Percentiles rank a stretch among this genome's conserved stretches.
Conservation (phyloP, 2,113 vertebrate genomes). For the Eupsittula cactorum region DNA sequence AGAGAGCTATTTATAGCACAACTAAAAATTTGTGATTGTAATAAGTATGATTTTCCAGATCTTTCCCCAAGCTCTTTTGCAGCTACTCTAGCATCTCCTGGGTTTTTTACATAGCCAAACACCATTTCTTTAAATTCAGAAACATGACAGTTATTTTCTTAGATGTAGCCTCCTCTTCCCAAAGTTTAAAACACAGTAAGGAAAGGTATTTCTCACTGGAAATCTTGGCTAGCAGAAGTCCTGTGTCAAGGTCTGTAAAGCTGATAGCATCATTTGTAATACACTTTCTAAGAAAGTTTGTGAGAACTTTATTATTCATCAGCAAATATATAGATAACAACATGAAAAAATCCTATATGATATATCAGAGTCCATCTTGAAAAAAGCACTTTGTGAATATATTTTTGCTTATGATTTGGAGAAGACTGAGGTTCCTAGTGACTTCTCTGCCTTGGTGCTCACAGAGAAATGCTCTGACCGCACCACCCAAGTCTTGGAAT, state of each 20-base stretch:
- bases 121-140: neutral
- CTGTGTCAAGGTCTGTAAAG: neutral
- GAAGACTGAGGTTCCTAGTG: no score
- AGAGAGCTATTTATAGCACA: neutral
- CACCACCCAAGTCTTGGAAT: no score
- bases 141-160: neutral
- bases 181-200: neutral
- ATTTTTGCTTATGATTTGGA: neutral
- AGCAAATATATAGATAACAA: neutral
- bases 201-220: neutral
- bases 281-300: neutral
- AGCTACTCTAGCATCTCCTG: neutral
- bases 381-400: neutral
- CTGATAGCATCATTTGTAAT: neutral
- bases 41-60: neutral
- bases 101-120: neutral
- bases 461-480: no score
- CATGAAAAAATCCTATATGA: neutral
- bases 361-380: neutral
- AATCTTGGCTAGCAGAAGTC: neutral
- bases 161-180: neutral
- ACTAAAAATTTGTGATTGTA: neutral
- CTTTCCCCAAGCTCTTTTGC: neutral
- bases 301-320: neutral
- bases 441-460: no score